A percentile compares a stretch with the other conserved stretches of the same genome.
These are phyloP conservation scores for Halictus quadricinctus DNA, from an alignment of 2,888 invertebrate genomes.

Conservation along the genomic window DNA sequence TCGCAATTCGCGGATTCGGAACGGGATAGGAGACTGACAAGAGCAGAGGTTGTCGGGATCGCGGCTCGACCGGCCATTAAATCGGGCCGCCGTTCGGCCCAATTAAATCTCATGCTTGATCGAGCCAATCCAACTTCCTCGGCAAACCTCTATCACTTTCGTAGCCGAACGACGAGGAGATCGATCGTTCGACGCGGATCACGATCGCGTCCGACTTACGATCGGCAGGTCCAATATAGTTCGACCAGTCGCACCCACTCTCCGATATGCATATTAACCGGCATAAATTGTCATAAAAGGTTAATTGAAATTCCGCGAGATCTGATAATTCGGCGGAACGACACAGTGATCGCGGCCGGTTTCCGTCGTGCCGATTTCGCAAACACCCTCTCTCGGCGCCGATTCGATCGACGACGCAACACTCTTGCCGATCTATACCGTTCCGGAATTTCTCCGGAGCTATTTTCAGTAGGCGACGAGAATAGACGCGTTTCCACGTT, in stretches of 20 bases:
- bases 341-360: background rate
- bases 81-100: conserved; percentile 27
- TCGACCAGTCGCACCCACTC: conserved; percentile 18
- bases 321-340: conserved; percentile 15
- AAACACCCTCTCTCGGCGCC: background rate
- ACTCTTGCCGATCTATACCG: background rate
- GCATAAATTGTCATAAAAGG: conserved; percentile 46
- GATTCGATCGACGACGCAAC: background rate
- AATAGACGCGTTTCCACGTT: conserved; percentile 39
- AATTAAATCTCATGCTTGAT: conserved; percentile 20
- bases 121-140: conserved; percentile 13
- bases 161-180: background rate
- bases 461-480: conserved; percentile 37
- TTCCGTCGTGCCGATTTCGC: background rate
- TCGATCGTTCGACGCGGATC: conserved; percentile 13
- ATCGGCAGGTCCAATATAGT: background rate
- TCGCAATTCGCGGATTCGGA: background rate
- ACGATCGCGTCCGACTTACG: conserved; percentile 2
- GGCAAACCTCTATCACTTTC: conserved; percentile 5
- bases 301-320: conserved; percentile 50
- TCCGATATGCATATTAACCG: conserved; percentile 30
- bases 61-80: conserved; percentile 31
- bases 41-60: background rate
- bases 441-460: conserved; percentile 42
- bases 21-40: background rate